Conservation (phyloP, 2,113 vertebrate genomes). For the Campylomormyrus numenius region DNA sequence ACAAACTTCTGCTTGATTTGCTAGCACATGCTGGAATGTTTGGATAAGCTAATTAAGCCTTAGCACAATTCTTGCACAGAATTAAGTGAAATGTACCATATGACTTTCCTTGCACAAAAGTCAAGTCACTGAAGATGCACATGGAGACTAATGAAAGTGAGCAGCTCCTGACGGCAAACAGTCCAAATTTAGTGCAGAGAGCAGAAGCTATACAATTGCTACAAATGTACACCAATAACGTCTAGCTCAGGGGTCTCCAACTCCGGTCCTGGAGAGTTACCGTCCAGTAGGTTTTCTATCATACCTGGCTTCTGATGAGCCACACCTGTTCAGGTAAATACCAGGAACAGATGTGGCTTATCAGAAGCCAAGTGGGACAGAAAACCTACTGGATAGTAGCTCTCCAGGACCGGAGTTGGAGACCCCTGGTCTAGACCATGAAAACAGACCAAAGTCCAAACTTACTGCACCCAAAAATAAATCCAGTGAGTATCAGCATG, state of each 20-base stretch:
- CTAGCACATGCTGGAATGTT: neutral
- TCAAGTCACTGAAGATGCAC: neutral
- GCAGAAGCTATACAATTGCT: neutral
- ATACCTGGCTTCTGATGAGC: no score
- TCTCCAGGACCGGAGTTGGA: no score
- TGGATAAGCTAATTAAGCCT: neutral
- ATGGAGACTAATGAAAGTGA: neutral
- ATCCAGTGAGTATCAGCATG: neutral
- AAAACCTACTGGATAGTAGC: no score
- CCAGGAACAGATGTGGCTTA: no score
- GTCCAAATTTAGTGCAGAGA: neutral
- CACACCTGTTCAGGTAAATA: no score
- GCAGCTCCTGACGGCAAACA: neutral
- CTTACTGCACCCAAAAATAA: neutral
- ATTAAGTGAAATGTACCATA: neutral
- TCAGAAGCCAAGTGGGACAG: no score
- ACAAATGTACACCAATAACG: neutral
- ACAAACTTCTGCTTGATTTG: neutral
- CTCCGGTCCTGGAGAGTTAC: no score
- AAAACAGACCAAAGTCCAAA: neutral
- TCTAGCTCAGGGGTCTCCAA: neutral
- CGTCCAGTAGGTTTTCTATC: no score
- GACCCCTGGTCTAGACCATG: neutral
- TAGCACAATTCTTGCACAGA: neutral
- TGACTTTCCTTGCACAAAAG: no score